Evolutionary conservation across 1,140 invertebrate species (phyloP).

Genomic region (Drosophila sp.): DNA sequence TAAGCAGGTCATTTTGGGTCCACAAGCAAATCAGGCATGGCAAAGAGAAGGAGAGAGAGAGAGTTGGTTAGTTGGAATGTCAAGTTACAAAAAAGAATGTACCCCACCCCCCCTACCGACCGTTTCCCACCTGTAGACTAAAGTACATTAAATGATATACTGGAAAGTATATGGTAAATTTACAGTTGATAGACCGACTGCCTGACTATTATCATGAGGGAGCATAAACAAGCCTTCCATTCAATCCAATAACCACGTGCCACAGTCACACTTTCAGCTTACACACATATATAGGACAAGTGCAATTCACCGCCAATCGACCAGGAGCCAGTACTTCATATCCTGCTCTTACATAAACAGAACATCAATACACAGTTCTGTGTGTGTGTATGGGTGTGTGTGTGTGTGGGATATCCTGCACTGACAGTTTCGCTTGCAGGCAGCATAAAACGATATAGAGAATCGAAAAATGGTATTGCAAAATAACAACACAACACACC

Average conservation of each 20-base stretch:
- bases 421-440: slow-evolving; percentile 51
- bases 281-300: slow-evolving; percentile 1
- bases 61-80: slow-evolving; percentile 3
- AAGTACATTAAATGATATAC: background rate
- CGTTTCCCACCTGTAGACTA: background rate
- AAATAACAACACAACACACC: background rate
- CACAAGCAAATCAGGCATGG: slow-evolving; percentile 44
- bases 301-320: slow-evolving; percentile 62
- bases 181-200: slow-evolving; percentile 8
- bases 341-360: slow-evolving; percentile 67
- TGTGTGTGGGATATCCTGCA: slow-evolving; percentile 52
- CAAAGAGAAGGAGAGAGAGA: background rate
- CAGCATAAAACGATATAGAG: slow-evolving; percentile 29
- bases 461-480: slow-evolving; percentile 2
- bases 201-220: slow-evolving; percentile 22
- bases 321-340: slow-evolving; percentile 62
- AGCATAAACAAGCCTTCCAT: slow-evolving; percentile 32
- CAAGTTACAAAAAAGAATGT: slow-evolving; percentile 3
- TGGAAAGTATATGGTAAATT: background rate
- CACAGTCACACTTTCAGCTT: slow-evolving; percentile 36
- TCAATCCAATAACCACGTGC: slow-evolving; percentile 40
- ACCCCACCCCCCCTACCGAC: background rate
- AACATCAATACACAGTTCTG: slow-evolving; percentile 19
- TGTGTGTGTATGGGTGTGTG: background rate
- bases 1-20: slow-evolving; percentile 38